Evolutionary conservation across 2,888 invertebrate genomes (phyloP), one percentile per base, ranked within the genome.

Genomic region (Aphidius colemani): DNA sequence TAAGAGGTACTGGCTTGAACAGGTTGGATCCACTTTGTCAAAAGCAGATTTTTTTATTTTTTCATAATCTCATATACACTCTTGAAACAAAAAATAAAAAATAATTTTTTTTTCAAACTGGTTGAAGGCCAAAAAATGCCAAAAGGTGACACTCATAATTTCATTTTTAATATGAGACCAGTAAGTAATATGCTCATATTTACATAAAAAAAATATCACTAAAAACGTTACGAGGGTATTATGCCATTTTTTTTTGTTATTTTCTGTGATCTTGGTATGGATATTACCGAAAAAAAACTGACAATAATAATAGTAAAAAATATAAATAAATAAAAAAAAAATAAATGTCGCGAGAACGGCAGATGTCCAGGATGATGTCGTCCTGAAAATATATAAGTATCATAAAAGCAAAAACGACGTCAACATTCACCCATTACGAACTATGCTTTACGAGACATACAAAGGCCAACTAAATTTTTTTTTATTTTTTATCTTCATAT

Each of bases 121-220:
- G 9, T 57, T 45, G 57, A 46, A 57, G 53, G 53, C 18, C 30
- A 45, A 60, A 11, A 50, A 50, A 50, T 18, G 18, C 58, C 41
- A 30, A 48, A 39, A 67, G 67, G 67, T 70, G 68, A 43, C 60
- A 59, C 71, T 73, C 78, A 74, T 78, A 78, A 78, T 75, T 78
- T 72, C 73, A 73, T 69, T 72, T 77, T 81, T 81, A 81, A 81
- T 81, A 80, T 75, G 75, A 71, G 72, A 40, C 55, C 11, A 6
- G 48, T 10, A 48, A 18, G 30, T 58, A 7, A 46, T 10, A 53
- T 59, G 4, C 18, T 39, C 46, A 56, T 66, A 45, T 70, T 79
- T 79, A 75, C 74, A 76, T 78, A 79, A 80, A 80, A 80, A 73
- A 78, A 78, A 80, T 81, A 81, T 78, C 77, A 73, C 75, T 71